A percentile compares a stretch with the other conserved stretches of the same genome.
These are phyloP conservation scores for Stenichneumon culpator DNA, from an alignment of 2,888 invertebrate genomes.

Conservation along the genomic window DNA sequence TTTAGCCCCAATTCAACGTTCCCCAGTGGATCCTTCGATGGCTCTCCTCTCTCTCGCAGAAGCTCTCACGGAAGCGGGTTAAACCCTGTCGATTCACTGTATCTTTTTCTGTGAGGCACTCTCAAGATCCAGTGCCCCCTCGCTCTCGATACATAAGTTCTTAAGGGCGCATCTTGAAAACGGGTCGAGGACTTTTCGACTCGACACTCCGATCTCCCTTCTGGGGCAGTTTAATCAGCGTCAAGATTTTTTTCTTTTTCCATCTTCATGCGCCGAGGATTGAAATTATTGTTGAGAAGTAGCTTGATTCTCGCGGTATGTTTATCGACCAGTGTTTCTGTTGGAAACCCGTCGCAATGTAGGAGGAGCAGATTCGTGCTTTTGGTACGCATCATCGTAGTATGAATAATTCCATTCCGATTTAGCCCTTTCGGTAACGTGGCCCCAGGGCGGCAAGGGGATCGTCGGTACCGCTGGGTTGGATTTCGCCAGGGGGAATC, in stretches of 20 bases:
- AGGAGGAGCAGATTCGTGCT: constrained; percentile 42
- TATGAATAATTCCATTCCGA: constrained; percentile 82
- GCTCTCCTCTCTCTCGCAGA: constrained; percentile 38
- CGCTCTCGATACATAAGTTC: neutral
- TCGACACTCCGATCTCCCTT: neutral
- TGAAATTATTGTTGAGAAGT: neutral
- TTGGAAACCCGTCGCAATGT: constrained; percentile 2
- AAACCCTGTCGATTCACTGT: constrained; percentile 61
- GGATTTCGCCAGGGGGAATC: constrained; percentile 63
- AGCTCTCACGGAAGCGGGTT: constrained; percentile 48
- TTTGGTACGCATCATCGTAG: constrained; percentile 57
- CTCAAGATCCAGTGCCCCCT: constrained; percentile 28
- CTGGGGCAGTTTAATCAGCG: neutral
- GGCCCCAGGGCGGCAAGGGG: constrained; percentile 70
- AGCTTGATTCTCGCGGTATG: neutral
- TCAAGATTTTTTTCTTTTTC: neutral
- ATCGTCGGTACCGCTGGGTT: constrained; percentile 52
- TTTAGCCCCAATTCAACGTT: constrained; percentile 72
- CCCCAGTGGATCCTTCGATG: constrained; percentile 57
- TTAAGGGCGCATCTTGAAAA: constrained; percentile 20
- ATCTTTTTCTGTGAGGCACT: constrained; percentile 58
- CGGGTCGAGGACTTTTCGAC: constrained; percentile 36
- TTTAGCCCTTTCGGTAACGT: constrained; percentile 79
- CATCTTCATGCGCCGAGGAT: neutral
- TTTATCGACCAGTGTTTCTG: constrained; percentile 52